These are phyloP conservation scores for Eristalinus aeneus DNA, from an alignment of 2,888 invertebrate species.

Conservation along the genomic window DNA sequence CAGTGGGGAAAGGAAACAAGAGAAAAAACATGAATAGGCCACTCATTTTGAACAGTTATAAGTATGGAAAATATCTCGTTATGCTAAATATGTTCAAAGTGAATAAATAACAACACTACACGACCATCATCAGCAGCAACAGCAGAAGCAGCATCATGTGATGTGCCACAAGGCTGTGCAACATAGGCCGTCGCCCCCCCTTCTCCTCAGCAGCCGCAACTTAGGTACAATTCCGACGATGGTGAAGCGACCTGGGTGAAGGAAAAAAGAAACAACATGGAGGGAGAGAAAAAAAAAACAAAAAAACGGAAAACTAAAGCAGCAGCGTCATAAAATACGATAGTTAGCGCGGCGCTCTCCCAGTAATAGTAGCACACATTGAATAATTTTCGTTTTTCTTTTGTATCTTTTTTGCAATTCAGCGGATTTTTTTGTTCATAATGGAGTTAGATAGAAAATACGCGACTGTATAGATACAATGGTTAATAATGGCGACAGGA, in stretches of 20 bases:
- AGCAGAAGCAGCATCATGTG: constrained; percentile 23
- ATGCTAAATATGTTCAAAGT: constrained; percentile 66
- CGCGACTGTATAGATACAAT: constrained; percentile 67
- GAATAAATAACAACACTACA: constrained; percentile 51
- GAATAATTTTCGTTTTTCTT: constrained; percentile 38
- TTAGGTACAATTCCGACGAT: not conserved
- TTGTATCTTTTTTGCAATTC: constrained; percentile 40
- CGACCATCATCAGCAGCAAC: constrained; percentile 10
- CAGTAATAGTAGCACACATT: constrained; percentile 48
- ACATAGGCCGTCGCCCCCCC: not conserved
- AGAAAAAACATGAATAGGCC: constrained; percentile 14
- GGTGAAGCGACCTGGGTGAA: not conserved
- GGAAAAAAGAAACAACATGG: constrained; percentile 10
- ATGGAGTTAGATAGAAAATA: constrained; percentile 74
- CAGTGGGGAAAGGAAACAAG: not conserved
- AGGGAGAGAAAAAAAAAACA: constrained; percentile 14
- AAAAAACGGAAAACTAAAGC: constrained; percentile 18
- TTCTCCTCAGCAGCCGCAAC: not conserved
- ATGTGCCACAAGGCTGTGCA: constrained; percentile 23
- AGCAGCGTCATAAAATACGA: constrained; percentile 42
- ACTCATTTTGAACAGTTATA: constrained; percentile 64
- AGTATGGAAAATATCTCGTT: constrained; percentile 66
- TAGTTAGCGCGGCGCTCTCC: constrained; percentile 54
- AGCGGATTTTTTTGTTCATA: constrained; percentile 44
- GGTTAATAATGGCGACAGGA: constrained; percentile 70